phyloP scores from a whole-genome alignment of 2,797 vertebrate genomes.

The Enteromius radiatus region DNA sequence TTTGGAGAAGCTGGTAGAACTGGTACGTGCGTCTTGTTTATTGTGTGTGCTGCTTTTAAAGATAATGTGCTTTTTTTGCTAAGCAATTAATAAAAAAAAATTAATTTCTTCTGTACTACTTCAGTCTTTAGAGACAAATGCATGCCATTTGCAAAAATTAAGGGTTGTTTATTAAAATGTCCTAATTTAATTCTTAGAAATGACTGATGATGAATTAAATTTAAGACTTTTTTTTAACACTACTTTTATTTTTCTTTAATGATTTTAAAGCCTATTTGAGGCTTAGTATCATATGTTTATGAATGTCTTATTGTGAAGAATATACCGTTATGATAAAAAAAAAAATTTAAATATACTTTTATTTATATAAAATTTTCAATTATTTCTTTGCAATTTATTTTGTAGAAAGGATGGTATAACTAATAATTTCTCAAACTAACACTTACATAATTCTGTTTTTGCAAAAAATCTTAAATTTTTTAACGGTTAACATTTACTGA shows the following conservation, averaged over 20 bases:
- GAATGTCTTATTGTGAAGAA: neutral
- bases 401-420: neutral
- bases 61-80: no score
- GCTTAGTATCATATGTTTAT: neutral
- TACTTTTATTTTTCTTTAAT: neutral
- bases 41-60: neutral
- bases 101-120: neutral
- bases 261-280: no score
- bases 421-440: neutral
- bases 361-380: neutral
- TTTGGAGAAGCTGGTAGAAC: constrained; percentile 97
- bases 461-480: no score
- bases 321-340: neutral
- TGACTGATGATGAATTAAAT: neutral
- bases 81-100: no score
- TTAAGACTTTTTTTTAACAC: no score
- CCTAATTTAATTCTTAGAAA: neutral
- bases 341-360: neutral
- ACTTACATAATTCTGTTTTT: neutral
- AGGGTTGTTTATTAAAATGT: neutral
- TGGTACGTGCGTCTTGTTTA: constrained; percentile 77
- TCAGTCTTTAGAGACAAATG: neutral
- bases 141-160: neutral
- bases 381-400: neutral
- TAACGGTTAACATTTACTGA: no score